phyloP scores from a whole-genome alignment of 1,140 invertebrate genomes.

The Euwallacea fornicatus region DNA sequence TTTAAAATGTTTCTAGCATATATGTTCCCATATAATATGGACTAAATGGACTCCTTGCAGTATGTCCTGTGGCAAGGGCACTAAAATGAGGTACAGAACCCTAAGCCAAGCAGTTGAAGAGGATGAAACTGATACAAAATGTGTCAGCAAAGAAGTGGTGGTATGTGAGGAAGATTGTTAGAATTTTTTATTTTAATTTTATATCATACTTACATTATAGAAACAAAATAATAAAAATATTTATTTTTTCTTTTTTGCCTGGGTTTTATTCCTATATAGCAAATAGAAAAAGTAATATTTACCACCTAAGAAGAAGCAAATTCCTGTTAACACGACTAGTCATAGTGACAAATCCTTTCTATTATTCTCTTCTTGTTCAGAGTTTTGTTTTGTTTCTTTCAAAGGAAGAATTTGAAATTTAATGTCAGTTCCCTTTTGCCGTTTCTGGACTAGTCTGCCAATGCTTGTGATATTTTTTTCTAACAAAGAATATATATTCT shows the following conservation, averaged over 20 bases:
- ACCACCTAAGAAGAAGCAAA: slow-evolving; percentile 13
- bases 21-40: slow-evolving; percentile 60
- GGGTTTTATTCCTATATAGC: slow-evolving; percentile 18
- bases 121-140: slow-evolving; percentile 46
- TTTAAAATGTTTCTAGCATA: slow-evolving; percentile 20
- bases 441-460: slow-evolving; percentile 61
- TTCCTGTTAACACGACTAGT: slow-evolving; percentile 18
- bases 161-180: slow-evolving; percentile 46
- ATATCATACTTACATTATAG: too few species aligned
- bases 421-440: slow-evolving; percentile 58
- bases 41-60: slow-evolving; percentile 75
- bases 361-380: not conserved
- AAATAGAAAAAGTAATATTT: slow-evolving; percentile 36
- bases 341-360: slow-evolving; percentile 4
- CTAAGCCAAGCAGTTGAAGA: slow-evolving; percentile 25
- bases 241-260: slow-evolving; percentile 11
- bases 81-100: slow-evolving; percentile 62
- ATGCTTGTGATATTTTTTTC: slow-evolving; percentile 55
- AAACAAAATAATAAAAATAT: slow-evolving; percentile 1
- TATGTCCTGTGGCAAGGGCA: slow-evolving; percentile 74
- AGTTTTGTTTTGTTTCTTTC: slow-evolving; percentile 40
- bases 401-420: slow-evolving; percentile 62
- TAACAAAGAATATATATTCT: slow-evolving; percentile 58
- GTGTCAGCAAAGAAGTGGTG: slow-evolving; percentile 51
- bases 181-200: not conserved